phyloP scores from a whole-genome alignment of 1,140 invertebrate species.

The Zaprionus davidi region DNA sequence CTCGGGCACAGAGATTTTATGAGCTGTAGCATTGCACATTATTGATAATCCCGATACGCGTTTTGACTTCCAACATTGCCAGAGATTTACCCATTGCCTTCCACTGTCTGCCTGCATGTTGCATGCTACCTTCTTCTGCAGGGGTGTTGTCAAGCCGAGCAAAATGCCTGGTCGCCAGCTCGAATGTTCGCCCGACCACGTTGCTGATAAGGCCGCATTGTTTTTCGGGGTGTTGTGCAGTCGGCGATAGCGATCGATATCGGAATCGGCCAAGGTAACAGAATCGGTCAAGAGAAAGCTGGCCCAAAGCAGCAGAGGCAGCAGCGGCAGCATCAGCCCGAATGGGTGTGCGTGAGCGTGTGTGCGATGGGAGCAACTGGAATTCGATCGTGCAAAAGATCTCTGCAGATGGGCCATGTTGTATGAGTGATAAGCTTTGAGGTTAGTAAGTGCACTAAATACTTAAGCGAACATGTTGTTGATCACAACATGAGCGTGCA shows the following conservation, averaged over 20 bases:
- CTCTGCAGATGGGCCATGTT: constrained; percentile 47
- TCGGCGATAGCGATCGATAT: constrained; percentile 61
- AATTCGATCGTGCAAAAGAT: constrained; percentile 72
- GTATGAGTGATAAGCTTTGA: constrained; percentile 38
- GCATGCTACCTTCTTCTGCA: constrained; percentile 35
- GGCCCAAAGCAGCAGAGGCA: constrained; percentile 10
- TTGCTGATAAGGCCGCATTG: constrained; percentile 50
- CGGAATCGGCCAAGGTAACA: constrained; percentile 48
- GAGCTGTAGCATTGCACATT: constrained; percentile 80
- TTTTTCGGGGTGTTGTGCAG: constrained; percentile 71
- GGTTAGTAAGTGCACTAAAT: constrained; percentile 48
- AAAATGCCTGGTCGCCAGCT: constrained; percentile 32
- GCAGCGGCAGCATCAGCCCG: constrained; percentile 26
- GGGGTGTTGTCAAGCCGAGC: constrained; percentile 72
- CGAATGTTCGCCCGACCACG: not conserved
- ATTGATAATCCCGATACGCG: constrained; percentile 74
- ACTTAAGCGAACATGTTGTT: constrained; percentile 18
- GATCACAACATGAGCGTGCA: constrained; percentile 13
- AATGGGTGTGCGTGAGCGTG: constrained; percentile 38
- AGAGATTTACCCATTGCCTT: constrained; percentile 32
- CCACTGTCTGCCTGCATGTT: not conserved
- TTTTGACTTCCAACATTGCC: constrained; percentile 50
- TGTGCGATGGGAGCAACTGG: constrained; percentile 63
- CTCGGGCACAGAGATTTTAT: constrained; percentile 59
- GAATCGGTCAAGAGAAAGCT: constrained; percentile 67